These are phyloP conservation scores for Araneus ventricosus DNA, from an alignment of 1,140 invertebrate species.

Conservation along the genomic window DNA sequence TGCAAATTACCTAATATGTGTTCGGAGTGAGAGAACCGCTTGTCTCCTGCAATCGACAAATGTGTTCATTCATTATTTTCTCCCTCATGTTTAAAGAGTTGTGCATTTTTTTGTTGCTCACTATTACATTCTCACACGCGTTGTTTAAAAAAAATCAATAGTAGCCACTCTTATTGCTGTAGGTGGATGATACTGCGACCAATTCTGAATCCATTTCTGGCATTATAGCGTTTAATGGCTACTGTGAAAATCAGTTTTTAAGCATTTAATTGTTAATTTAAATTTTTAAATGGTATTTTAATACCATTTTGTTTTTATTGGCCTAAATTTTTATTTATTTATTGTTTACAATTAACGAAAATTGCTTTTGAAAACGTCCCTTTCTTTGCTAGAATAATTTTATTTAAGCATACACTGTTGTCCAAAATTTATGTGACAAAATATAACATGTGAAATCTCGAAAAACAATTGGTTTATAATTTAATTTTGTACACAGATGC, in stretches of 20 bases:
- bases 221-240: too few relatives aligned
- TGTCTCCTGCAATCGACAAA: background rate
- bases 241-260: too few relatives aligned
- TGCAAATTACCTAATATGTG: background rate
- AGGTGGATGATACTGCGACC: too few relatives aligned
- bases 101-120: background rate
- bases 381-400: too few relatives aligned
- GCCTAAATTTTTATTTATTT: too few relatives aligned
- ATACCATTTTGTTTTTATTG: too few relatives aligned
- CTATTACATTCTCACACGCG: background rate
- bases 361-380: too few relatives aligned
- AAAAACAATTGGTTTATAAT: background rate
- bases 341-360: too few relatives aligned
- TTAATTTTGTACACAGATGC: background rate
- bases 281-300: too few relatives aligned
- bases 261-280: too few relatives aligned
- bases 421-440: background rate
- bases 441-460: background rate
- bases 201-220: too few relatives aligned
- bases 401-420: background rate
- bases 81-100: background rate
- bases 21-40: background rate
- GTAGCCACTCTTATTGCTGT: too few relatives aligned
- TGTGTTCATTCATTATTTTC: conserved; percentile 6
- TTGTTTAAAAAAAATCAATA: background rate